Evolutionary conservation across 2,888 invertebrate genomes (phyloP), one percentile per base, ranked within the genome.

Genomic region (Idaea dimidiata): DNA sequence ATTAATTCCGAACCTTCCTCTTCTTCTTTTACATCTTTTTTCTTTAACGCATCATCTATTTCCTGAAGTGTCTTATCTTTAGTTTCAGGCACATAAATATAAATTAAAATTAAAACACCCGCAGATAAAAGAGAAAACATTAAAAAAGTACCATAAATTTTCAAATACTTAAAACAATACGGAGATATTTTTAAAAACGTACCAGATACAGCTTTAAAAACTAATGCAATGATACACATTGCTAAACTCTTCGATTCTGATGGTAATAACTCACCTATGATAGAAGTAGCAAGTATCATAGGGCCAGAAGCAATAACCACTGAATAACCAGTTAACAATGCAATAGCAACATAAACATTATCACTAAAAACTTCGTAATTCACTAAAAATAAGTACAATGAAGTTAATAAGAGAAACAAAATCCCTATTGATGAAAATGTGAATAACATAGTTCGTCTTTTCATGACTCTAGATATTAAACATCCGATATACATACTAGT

Each of bases 31-130:
- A 10, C 60, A 17, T 60, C 66, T 5, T 31, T 60, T n/a, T 59
- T 31, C 1, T 61, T 64, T 6, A 80, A 62, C 33, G 58, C 62
- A 16, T 74, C 72, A 14, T 71, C 65, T 43, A 82, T 80, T 73
- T 83, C 76, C 58, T 79, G 72, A 5, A 82, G 59, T 1, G 83
- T 81, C 64, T 79, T 82, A 59, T 81, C 76, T 69, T 82, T 83
- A 3, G 80, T 83, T 67, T 83, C 83, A 0, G 83, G 83, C 10
- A 82, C 54, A 67, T 75, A 78, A 58, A 66, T 73, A 32, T 78
- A 79, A 18, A 79, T 63, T 1, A 80, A 6, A 6, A 71, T 14
- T 14, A 76, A 60, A 24, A 55, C 59, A 0, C 73, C 14, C 0
- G 60, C 16, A 3, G 76, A 70, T 6, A 59, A 43, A 17, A 78